A percentile compares a stretch with the other conserved stretches of the same genome.
phyloP scores from a whole-genome alignment of 1,140 invertebrate species.

The Pentalonia nigronervosa region DNA sequence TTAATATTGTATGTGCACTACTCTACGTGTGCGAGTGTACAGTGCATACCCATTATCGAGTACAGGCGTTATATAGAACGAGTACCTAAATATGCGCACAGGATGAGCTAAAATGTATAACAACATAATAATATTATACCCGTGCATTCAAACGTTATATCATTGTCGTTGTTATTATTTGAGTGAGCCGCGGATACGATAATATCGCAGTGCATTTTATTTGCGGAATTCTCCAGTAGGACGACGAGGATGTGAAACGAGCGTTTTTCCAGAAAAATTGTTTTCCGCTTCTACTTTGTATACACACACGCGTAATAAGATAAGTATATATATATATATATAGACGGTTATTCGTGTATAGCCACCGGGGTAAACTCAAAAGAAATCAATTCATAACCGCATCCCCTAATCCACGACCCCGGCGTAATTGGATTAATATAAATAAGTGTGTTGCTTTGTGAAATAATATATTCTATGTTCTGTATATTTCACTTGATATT shows the following conservation, averaged over 20 bases:
- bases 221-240: not conserved
- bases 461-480: not conserved
- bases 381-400: not conserved
- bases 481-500: not conserved
- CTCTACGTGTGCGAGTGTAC: not conserved
- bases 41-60: not conserved
- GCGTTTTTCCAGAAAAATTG: not conserved
- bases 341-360: not conserved
- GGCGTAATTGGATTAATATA: constrained; percentile 7
- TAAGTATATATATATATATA: not conserved
- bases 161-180: not conserved
- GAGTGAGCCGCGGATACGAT: not conserved
- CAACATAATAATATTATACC: not conserved
- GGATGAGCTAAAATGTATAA: not conserved
- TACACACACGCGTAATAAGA: not conserved
- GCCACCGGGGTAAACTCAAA: not conserved
- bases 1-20: not conserved
- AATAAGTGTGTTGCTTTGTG: not conserved
- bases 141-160: not conserved
- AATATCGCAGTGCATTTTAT: not conserved
- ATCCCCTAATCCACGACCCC: not conserved
- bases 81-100: not conserved
- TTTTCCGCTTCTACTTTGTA: not conserved
- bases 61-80: not conserved
- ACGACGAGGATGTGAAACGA: not conserved